Percentiles rank a stretch among this genome's conserved stretches.
Evolutionary conservation across 2,888 invertebrate genomes (phyloP).

Genomic region (Torymus aiolomorphi): DNA sequence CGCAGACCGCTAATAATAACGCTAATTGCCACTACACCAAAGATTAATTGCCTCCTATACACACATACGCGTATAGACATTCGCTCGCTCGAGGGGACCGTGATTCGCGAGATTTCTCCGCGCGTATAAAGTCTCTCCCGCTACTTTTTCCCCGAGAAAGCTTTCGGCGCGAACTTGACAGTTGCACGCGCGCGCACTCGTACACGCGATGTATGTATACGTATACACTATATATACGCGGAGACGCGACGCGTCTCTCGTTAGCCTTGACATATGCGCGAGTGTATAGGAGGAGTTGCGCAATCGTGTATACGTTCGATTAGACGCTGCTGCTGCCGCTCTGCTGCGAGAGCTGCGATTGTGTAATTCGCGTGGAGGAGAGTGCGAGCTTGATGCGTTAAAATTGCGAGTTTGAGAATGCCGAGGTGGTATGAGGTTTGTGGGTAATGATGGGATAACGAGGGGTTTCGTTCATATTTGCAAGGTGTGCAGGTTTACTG

Average conservation of each 20-base stretch:
- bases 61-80: constrained; percentile 32
- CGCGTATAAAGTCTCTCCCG: neutral
- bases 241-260: neutral
- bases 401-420: no score
- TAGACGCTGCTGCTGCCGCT: neutral
- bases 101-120: no score
- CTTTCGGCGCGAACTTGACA: constrained; percentile 50
- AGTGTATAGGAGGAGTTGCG: constrained; percentile 22
- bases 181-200: neutral
- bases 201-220: no score
- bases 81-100: neutral
- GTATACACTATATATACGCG: no score
- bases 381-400: no score
- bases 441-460: no score
- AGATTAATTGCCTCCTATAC: constrained; percentile 58
- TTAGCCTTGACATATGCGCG: constrained; percentile 53
- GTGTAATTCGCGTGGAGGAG: constrained; percentile 1
- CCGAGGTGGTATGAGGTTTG: no score
- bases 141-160: constrained; percentile 50
- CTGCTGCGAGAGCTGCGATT: constrained; percentile 8
- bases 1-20: constrained; percentile 61
- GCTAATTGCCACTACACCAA: constrained; percentile 65
- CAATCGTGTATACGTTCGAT: constrained; percentile 35
- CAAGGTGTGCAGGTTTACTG: no score
- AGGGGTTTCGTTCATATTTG: no score